phyloP scores from a whole-genome alignment of 2,797 vertebrate species.

The Merluccius polli region DNA sequence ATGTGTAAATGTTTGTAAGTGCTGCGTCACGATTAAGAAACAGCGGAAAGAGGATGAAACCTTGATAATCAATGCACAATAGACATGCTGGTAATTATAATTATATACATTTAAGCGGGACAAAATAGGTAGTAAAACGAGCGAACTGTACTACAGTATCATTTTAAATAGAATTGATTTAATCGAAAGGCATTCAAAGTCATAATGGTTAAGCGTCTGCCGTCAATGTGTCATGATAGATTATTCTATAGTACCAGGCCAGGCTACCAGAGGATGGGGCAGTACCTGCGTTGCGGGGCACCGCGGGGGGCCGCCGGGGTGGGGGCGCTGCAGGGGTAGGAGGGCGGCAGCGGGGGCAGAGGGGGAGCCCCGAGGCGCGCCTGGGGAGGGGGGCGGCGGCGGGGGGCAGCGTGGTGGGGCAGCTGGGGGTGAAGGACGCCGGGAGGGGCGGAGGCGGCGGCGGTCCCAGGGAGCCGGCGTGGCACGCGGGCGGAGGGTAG shows the following conservation, averaged over 20 bases:
- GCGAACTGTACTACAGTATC: not conserved
- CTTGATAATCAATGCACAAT: not conserved
- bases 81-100: not conserved
- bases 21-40: not conserved
- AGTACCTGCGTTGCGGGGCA: conserved; percentile 69
- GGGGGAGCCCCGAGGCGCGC: conserved; percentile 52
- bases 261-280: not conserved
- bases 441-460: conserved; percentile 68
- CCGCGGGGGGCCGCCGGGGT: conserved; percentile 71
- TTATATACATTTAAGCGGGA: not conserved
- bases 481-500: conserved; percentile 40
- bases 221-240: not conserved
- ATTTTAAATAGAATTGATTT: not conserved
- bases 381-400: conserved; percentile 70
- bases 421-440: conserved; percentile 51
- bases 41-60: not conserved
- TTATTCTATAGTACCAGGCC: not conserved
- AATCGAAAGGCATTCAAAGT: not conserved
- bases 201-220: not conserved
- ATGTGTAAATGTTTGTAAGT: not conserved
- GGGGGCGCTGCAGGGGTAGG: conserved; percentile 70
- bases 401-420: conserved; percentile 63
- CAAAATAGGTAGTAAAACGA: not conserved
- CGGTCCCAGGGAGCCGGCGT: conserved; percentile 58
- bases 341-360: conserved; percentile 69